Base-by-base conservation (phyloP, 2,113 vertebrate genomes). In the Litocranius walleri region DNA sequence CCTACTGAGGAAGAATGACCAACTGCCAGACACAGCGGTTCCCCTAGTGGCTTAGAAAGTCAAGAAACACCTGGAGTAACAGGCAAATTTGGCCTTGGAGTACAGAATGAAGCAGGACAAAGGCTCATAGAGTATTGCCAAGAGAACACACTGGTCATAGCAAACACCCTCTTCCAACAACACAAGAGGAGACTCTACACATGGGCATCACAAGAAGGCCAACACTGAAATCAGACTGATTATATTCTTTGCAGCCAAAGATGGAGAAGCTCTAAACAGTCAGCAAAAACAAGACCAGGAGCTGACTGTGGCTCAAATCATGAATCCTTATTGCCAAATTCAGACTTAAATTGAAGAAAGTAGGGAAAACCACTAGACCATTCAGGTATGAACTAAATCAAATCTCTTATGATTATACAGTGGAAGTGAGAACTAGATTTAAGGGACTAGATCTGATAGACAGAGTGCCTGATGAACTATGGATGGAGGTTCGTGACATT, bases 401-500 rank as follows among this genome's bases (percentile, higher is more conserved):
- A 64, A 64, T n/a, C 30, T 7, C 15, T n/a, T 64, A 64, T 17
- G 15, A 64, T 64, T 17, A 64, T 64, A 64, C 30, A 64, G 30
- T 64, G 30, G 30, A 64, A 64, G 7, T 64, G 15, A 64, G 3
- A 17, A n/a, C n/a, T 0, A n/a, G 62, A 64, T 64, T 64, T 19
- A 64, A 64, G 7, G 16, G 33, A 64, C 16, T 64, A 64, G 62
- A 64, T n/a, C 7, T 64, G 62, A 64, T n/a, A n/a, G 59, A 62
- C 6, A 15, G 62, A n/a, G 62, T n/a, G 2, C 16, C 4, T n/a
- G 33, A 17, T 9, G 62, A n/a, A n/a, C 3, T 9, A 64, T n/a
- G 33, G 62, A 19, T 0, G 7, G 33, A n/a, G 16, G 33, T 64
- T 64, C 1, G 0, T 19, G 62, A n/a, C 7, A 2, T 2, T n/a